Evolutionary conservation across 2,113 vertebrate genomes (phyloP).

Genomic region (Pomatorhinus ruficollis): DNA sequence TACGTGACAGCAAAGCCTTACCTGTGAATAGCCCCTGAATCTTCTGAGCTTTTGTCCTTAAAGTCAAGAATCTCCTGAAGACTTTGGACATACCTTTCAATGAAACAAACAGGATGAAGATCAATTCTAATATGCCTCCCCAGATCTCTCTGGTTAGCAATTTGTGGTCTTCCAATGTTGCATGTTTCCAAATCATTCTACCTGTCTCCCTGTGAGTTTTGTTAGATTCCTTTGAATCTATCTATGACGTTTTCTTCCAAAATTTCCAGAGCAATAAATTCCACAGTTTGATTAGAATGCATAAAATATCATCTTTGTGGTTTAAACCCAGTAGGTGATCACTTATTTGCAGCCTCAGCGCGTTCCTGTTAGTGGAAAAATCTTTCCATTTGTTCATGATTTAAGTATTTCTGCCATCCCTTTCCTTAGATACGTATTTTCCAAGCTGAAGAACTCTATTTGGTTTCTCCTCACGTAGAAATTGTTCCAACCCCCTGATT

Average conservation of each 20-base stretch:
- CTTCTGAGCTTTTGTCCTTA: conserved; percentile 88
- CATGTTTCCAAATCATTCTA: background rate
- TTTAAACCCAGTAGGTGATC: conserved; percentile 7
- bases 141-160: background rate
- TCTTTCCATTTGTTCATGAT: background rate
- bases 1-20: conserved; percentile 63
- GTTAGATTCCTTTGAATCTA: background rate
- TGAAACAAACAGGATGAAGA: conserved; percentile 18
- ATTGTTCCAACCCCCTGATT: conserved; percentile 46
- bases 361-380: conserved; percentile 6
- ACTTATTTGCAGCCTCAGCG: background rate
- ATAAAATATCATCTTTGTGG: background rate
- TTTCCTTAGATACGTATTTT: conserved; percentile 3
- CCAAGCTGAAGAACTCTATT: conserved; percentile 12
- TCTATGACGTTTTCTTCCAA: background rate
- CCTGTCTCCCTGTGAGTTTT: background rate
- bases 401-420: conserved; percentile 6
- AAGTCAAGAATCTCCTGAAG: conserved; percentile 93
- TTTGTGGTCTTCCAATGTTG: background rate
- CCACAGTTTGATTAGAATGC: background rate
- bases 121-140: background rate
- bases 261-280: background rate
- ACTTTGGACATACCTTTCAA: conserved; percentile 91
- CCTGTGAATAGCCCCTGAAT: conserved; percentile 82
- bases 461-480: conserved; percentile 43